Evolutionary conservation across 2,888 invertebrate species (phyloP), one percentile per base, ranked within the genome.

Genomic region (Drosophila rellima): DNA sequence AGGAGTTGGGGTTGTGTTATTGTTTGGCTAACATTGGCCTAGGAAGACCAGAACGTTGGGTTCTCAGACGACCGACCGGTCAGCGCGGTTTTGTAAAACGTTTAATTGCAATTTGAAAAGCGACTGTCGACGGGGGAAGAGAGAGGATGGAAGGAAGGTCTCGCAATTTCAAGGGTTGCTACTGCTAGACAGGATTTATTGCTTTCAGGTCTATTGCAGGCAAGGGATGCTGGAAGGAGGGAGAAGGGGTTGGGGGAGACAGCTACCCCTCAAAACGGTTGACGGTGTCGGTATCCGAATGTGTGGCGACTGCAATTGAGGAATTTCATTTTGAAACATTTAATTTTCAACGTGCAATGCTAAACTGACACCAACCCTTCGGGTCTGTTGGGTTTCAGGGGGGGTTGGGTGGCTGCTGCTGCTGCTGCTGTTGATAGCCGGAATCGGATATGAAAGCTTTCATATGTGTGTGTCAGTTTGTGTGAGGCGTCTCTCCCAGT

Each of bases 101-200:
- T 89, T 90, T 89, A 90, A 89, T 89, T 90, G 90, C 84, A 87
- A 87, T 88, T 86, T 88, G 83, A 85, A 83, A 81, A 74, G 85
- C 82, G 70, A 79, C 62, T 65, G 69, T 50, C 68, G 65, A 40
- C 66, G 61, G 42, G 17, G 51, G n/a, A 37, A 7, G 7, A 26
- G 26, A 7, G 7, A 7, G 7, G 54, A 18, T 8, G 44, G 51
- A 18, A 40, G 55, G 37, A 31, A n/a, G 23, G 40, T 31, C 20
- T 35, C 44, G 39, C 61, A 61, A 67, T 52, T 67, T 74, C 88
- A 87, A 85, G 88, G 88, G 88, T 80, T 84, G 81, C 51, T 82
- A 48, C 51, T 65, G 69, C 56, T 73, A 48, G 56, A 18, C 73
- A 74, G 85, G 88, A 85, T 85, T 85, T 85, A 85, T 85, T 85